Percentiles rank a stretch among this genome's conserved stretches.
These are phyloP conservation scores for Eulithis prunata DNA, from an alignment of 2,888 invertebrate genomes.

Conservation along the genomic window DNA sequence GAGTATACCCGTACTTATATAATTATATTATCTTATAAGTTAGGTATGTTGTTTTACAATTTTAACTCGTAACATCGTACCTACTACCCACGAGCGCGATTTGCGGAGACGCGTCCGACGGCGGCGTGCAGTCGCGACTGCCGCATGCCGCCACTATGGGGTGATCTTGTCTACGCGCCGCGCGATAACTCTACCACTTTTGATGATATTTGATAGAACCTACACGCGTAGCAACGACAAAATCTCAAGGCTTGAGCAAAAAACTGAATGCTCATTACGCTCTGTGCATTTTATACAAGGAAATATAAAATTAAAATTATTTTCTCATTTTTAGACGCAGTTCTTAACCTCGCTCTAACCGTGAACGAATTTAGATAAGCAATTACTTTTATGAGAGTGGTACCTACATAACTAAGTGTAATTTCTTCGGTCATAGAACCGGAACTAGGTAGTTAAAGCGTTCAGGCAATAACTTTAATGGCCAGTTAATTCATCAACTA, in stretches of 20 bases:
- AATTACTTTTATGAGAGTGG: background rate
- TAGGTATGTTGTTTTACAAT: background rate
- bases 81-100: background rate
- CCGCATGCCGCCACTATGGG: background rate
- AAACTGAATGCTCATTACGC: too few relatives aligned
- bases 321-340: background rate
- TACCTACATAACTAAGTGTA: background rate
- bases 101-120: background rate
- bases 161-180: too few relatives aligned
- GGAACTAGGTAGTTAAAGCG: conserved; percentile 13
- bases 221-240: background rate
- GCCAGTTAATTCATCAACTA: conserved; percentile 3
- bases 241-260: background rate
- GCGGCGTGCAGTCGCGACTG: background rate
- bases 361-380: background rate
- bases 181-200: background rate
- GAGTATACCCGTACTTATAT: background rate
- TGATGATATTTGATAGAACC: background rate
- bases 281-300: too few relatives aligned
- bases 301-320: background rate
- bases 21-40: too few relatives aligned
- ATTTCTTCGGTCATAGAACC: conserved; percentile 2
- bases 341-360: too few relatives aligned
- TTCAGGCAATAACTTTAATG: conserved; percentile 10
- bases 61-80: background rate